Conservation (phyloP, 1,140 invertebrate species). For the Micrasema longulum region DNA sequence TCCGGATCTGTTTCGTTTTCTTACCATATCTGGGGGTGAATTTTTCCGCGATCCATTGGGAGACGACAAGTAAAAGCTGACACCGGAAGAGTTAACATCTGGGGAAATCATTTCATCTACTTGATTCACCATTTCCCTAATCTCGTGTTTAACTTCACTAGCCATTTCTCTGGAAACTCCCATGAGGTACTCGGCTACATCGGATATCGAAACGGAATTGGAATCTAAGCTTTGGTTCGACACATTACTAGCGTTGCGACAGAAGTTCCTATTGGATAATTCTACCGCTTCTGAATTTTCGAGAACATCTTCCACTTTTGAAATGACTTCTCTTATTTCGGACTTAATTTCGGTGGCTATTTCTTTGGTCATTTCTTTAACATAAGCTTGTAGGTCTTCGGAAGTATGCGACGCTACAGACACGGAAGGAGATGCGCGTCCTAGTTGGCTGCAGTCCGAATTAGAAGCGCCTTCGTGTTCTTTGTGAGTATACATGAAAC, state of each 20-base stretch:
- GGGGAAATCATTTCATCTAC: conserved; percentile 79
- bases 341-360: conserved; percentile 84
- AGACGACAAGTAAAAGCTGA: conserved; percentile 53
- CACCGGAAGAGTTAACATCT: conserved; percentile 56
- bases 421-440: conserved; percentile 72
- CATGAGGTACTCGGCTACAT: conserved; percentile 80
- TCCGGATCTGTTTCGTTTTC: conserved; percentile 63
- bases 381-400: conserved; percentile 77
- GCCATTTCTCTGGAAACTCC: conserved; percentile 83
- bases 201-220: conserved; percentile 77
- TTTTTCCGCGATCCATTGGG: conserved; percentile 58
- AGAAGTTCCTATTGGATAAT: conserved; percentile 64
- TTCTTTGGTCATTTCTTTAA: conserved; percentile 81
- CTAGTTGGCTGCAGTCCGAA: conserved; percentile 69
- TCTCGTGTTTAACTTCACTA: conserved; percentile 82
- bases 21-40: conserved; percentile 61
- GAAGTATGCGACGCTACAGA: conserved; percentile 70
- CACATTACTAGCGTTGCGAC: conserved; percentile 54
- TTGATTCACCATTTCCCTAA: conserved; percentile 77
- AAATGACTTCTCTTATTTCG: conserved; percentile 83
- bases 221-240: conserved; percentile 64
- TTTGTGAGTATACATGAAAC: conserved; percentile 64
- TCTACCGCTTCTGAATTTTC: conserved; percentile 72
- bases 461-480: conserved; percentile 61
- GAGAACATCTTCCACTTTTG: conserved; percentile 80